These are phyloP conservation scores for Aythya fuligula DNA, from an alignment of 2,797 vertebrate genomes.

Conservation along the genomic window DNA sequence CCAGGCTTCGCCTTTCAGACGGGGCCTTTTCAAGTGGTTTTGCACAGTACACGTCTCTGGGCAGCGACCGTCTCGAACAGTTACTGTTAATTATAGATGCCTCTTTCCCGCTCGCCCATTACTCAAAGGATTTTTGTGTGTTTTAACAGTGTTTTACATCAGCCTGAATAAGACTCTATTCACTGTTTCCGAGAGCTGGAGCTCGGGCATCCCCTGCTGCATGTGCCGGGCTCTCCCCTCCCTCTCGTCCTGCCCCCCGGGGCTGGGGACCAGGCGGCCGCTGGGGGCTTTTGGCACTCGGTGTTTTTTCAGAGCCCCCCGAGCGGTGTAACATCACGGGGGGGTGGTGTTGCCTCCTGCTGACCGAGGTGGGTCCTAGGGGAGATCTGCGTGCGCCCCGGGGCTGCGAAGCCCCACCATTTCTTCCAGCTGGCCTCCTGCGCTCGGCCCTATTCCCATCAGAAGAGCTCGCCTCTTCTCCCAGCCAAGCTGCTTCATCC, in stretches of 20 bases:
- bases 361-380: neutral
- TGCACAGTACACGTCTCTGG: slow-evolving; percentile 81
- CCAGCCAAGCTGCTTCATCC: neutral
- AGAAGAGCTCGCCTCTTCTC: neutral
- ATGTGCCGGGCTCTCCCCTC: neutral
- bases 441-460: neutral
- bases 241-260: neutral
- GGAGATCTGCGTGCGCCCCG: neutral
- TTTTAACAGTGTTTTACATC: slow-evolving; percentile 84
- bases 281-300: neutral
- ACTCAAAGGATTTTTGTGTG: slow-evolving; percentile 88
- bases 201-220: slow-evolving; percentile 73
- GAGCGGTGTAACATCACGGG: neutral
- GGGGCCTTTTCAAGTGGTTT: slow-evolving; percentile 85
- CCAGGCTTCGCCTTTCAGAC: slow-evolving; percentile 81
- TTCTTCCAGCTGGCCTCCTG: neutral
- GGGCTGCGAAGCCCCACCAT: neutral
- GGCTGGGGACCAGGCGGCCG: neutral
- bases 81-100: slow-evolving; percentile 89
- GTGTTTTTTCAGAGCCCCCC: neutral
- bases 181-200: slow-evolving; percentile 78
- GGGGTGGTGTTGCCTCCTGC: neutral
- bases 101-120: slow-evolving; percentile 83
- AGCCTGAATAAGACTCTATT: slow-evolving; percentile 86
- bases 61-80: slow-evolving; percentile 85